A percentile compares a stretch with the other conserved stretches of the same genome.
These are phyloP conservation scores for Pseudotriccus pelzelni DNA, from an alignment of 2,797 vertebrate genomes.

Conservation along the genomic window DNA sequence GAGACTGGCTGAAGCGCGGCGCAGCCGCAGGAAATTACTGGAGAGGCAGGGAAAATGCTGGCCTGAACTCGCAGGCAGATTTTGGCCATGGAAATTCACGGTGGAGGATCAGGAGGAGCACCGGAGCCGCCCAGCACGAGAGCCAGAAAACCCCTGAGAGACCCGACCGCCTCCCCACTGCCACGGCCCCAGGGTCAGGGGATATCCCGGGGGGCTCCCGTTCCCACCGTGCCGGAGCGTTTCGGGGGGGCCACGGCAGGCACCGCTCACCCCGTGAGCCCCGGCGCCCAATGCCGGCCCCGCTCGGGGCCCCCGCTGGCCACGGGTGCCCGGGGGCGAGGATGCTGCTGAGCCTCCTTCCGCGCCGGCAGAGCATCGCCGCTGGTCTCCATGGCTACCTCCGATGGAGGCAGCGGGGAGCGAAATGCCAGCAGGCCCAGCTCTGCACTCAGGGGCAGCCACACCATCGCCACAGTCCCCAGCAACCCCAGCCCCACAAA, in stretches of 20 bases:
- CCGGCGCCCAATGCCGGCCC: neutral
- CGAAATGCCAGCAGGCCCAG: neutral
- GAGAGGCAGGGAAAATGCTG: neutral
- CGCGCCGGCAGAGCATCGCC: neutral
- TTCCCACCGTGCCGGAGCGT: accelerated
- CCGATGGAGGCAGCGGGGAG: neutral
- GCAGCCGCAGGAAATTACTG: neutral
- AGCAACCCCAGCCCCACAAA: no score
- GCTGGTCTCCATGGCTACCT: neutral
- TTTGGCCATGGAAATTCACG: neutral
- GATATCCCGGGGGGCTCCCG: neutral
- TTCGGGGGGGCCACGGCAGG: neutral
- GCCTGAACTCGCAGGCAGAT: neutral
- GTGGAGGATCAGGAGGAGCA: neutral
- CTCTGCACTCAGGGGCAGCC: accelerated
- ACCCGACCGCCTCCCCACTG: no score
- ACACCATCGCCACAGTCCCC: neutral
- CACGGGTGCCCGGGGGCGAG: accelerated
- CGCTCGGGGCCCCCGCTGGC: accelerated
- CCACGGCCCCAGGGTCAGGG: accelerated
- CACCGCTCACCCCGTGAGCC: neutral
- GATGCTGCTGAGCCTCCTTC: neutral
- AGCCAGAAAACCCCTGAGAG: neutral
- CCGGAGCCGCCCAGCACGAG: accelerated
- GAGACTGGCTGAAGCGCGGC: neutral